Evolutionary conservation across 2,113 vertebrate species (phyloP).

Genomic region (Hiodon tergisus): DNA sequence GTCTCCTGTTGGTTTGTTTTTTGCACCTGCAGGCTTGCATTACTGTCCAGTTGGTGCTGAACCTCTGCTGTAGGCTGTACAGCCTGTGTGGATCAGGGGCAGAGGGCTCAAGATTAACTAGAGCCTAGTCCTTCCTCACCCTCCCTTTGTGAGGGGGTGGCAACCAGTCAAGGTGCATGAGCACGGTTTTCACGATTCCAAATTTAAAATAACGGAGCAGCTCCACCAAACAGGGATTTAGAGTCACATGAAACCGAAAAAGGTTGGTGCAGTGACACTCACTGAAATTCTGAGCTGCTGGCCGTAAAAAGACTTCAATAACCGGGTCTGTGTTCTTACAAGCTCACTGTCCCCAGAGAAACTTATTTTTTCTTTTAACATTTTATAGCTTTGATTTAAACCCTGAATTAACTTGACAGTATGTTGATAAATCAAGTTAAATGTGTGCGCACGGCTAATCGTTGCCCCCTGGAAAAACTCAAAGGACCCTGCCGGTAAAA

Average conservation of each 20-base stretch:
- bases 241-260: not conserved
- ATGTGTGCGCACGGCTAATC: constrained; percentile 2
- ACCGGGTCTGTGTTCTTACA: constrained; percentile 60
- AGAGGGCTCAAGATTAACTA: too few relatives aligned
- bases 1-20: too few relatives aligned
- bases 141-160: too few relatives aligned
- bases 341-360: constrained; percentile 49
- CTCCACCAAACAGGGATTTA: not conserved
- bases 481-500: not conserved
- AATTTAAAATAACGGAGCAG: not conserved
- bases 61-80: too few relatives aligned
- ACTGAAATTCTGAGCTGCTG: constrained; percentile 43
- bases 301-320: constrained; percentile 58
- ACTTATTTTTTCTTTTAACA: constrained; percentile 40
- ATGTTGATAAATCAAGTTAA: constrained; percentile 2
- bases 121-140: too few relatives aligned
- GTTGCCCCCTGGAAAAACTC: not conserved
- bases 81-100: too few relatives aligned
- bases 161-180: too few relatives aligned
- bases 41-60: too few relatives aligned
- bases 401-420: constrained; percentile 39
- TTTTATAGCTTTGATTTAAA: constrained; percentile 62
- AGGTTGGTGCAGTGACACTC: not conserved
- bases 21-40: too few relatives aligned
- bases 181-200: too few relatives aligned